Percentiles rank a stretch among this genome's conserved stretches.
phyloP scores from a whole-genome alignment of 1,140 invertebrate genomes.

The Cepaea nemoralis region DNA sequence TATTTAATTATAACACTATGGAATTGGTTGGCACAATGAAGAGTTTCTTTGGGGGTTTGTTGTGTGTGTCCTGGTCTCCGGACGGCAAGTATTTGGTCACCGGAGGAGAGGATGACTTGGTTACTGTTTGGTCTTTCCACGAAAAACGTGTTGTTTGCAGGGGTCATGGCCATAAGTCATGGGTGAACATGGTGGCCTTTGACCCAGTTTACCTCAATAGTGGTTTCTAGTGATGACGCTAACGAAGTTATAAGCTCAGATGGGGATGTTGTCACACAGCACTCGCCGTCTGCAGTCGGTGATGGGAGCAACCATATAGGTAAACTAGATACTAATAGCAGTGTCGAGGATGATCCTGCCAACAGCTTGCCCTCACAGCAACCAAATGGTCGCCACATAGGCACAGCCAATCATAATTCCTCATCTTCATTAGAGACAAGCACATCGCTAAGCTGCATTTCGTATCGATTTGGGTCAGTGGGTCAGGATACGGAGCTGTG shows the following conservation, averaged over 20 bases:
- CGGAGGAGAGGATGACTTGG: constrained; percentile 97
- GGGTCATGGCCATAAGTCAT: constrained; percentile 92
- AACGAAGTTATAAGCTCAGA: constrained; percentile 29
- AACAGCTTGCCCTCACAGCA: constrained; percentile 36
- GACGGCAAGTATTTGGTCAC: constrained; percentile 95
- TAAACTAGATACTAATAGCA: not conserved
- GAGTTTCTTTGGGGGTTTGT: constrained; percentile 93
- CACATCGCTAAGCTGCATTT: constrained; percentile 47
- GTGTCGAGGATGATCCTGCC: not conserved
- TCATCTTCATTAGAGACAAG: constrained; percentile 35
- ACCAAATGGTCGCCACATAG: constrained; percentile 44
- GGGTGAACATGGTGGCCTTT: constrained; percentile 95
- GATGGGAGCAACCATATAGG: constrained; percentile 57
- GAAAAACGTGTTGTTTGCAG: constrained; percentile 94
- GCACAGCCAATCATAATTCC: constrained; percentile 46
- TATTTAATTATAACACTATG: constrained; percentile 99
- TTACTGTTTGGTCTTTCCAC: constrained; percentile 95
- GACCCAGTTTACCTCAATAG: constrained; percentile 88
- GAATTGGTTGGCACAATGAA: constrained; percentile 87
- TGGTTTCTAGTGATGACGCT: constrained; percentile 56
- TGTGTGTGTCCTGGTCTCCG: constrained; percentile 97
- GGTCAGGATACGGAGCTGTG: constrained; percentile 98
- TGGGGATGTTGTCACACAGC: not conserved
- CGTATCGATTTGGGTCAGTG: constrained; percentile 92
- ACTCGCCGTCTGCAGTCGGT: constrained; percentile 50